Evolutionary conservation across 2,113 vertebrate species (phyloP).

Genomic region (Cisticola juncidis): DNA sequence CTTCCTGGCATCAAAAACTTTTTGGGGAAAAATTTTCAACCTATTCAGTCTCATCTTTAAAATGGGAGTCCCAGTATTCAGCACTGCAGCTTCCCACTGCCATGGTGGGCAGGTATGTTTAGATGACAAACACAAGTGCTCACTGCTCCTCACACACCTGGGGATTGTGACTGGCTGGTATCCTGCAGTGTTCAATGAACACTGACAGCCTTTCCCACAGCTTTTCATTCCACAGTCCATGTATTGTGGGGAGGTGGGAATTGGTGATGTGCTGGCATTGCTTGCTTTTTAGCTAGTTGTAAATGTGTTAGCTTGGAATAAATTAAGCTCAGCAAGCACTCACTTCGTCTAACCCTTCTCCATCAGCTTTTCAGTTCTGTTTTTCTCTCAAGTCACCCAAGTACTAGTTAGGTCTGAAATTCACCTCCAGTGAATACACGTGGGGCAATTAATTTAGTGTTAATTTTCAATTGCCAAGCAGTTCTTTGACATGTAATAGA

Average conservation of each 20-base stretch:
- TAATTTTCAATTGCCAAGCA: background rate
- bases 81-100: background rate
- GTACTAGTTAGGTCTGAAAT: background rate
- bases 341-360: fast-evolving
- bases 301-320: background rate
- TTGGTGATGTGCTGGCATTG: background rate
- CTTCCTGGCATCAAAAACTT: background rate
- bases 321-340: background rate
- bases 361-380: background rate
- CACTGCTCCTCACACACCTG: background rate
- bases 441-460: background rate
- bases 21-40: background rate
- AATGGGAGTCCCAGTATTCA: background rate
- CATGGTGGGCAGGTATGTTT: background rate
- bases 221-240: background rate
- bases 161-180: background rate
- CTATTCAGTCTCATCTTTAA: background rate
- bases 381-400: background rate
- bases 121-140: background rate
- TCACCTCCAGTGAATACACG: background rate
- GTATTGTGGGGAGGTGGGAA: background rate
- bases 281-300: background rate
- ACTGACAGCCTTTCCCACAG: background rate
- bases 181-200: background rate
- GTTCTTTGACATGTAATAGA: background rate